Conservation (phyloP, 2,888 invertebrate genomes). For the Drosophila merina region DNA sequence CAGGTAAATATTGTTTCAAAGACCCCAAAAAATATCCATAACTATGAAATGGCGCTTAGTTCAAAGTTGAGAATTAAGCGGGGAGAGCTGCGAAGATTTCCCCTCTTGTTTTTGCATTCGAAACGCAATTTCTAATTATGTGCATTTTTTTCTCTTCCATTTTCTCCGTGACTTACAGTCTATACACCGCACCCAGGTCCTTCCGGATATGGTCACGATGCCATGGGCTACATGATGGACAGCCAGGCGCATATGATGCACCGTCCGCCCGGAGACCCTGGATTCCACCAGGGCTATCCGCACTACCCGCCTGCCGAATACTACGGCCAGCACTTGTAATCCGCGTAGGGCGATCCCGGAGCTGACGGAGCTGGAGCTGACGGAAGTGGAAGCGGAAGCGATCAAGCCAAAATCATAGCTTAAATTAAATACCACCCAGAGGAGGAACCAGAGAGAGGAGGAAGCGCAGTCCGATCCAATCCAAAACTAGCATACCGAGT, state of each 20-base stretch:
- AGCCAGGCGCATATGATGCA: slow-evolving; percentile 98
- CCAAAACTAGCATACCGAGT: slow-evolving; percentile 56
- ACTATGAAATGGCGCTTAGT: slow-evolving; percentile 56
- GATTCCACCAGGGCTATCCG: slow-evolving; percentile 96
- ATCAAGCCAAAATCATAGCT: slow-evolving; percentile 78
- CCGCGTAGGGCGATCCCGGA: slow-evolving; percentile 43
- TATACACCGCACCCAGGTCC: slow-evolving; percentile 97
- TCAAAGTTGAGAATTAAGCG: slow-evolving; percentile 34
- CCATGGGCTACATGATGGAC: slow-evolving; percentile 99
- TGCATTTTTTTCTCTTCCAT: slow-evolving; percentile 52
- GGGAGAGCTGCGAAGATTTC: slow-evolving; percentile 28
- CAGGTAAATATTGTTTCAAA: slow-evolving; percentile 89
- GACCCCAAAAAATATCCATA: slow-evolving; percentile 65
- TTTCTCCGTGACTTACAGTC: slow-evolving; percentile 85
- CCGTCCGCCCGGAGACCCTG: slow-evolving; percentile 95
- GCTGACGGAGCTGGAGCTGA: background rate
- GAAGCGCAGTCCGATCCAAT: slow-evolving; percentile 29
- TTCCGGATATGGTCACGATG: slow-evolving; percentile 98
- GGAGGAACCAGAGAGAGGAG: slow-evolving; percentile 14
- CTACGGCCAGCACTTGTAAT: slow-evolving; percentile 97
- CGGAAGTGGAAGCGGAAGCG: slow-evolving; percentile 58
- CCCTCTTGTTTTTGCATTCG: slow-evolving; percentile 35
- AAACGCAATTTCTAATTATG: slow-evolving; percentile 70
- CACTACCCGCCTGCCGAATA: slow-evolving; percentile 96
- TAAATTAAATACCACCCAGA: slow-evolving; percentile 62